Evolutionary conservation across 2,888 invertebrate genomes (phyloP), one percentile per base, ranked within the genome.

Genomic region (Tipula unca): DNA sequence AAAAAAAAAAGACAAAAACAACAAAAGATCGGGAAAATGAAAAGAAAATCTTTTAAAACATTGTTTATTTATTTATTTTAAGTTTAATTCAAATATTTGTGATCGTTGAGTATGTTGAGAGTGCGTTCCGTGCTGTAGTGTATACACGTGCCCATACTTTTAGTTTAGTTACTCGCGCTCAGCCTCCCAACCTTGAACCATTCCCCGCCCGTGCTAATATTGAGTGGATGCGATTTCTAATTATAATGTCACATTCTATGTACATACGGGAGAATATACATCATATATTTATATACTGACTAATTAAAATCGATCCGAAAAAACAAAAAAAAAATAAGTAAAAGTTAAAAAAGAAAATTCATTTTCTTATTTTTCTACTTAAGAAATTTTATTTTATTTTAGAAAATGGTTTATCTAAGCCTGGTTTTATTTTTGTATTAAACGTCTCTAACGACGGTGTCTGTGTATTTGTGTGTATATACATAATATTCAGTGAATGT

Each of bases 301-400:
- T 69, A 69, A 69, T 69, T 69, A 69, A 48, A 69, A 25, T 69
- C 69, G 69, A 69, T 69, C 69, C 69, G 25, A 25, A 69, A 4
- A 69, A 69, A 69, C 42, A 42, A 42, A 42, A 8, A 69, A 69
- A 25, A 25, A 69, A 69, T 8, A 69, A 25, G 25, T 69, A 69
- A 69, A 69, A 69, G 69, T 69, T 25, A 25, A 69, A 69, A 25
- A 69, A 69, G 69, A 69, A 69, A 69, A 69, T 25, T 10, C 69
- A 69, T 69, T 69, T 69, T 69, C 69, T 69, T 69, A 69, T 69
- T 69, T 69, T 69, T 69, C 69, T 69, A 69, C 69, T 69, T 69
- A 69, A 69, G 69, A 69, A 25, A 25, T 69, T 54, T 54, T 20
- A 3, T 48, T 48, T 69, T 69, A 69, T 69, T 69, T 69, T 69